A percentile compares a stretch with the other conserved stretches of the same genome.
Evolutionary conservation across 2,113 vertebrate genomes (phyloP).

Genomic region (Columba livia): DNA sequence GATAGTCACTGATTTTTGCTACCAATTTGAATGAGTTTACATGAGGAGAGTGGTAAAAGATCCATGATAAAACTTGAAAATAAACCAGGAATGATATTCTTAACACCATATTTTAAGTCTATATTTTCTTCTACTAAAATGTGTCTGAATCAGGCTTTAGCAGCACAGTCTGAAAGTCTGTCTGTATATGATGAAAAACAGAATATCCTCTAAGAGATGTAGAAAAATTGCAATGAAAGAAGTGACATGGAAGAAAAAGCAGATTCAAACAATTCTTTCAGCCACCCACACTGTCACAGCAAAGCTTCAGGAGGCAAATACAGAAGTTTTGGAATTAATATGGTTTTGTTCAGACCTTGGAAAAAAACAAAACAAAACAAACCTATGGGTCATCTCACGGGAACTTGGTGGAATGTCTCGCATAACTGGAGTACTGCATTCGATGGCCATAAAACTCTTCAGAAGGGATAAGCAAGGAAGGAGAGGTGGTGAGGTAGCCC

Average conservation of each 20-base stretch:
- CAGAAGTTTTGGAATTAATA: background rate
- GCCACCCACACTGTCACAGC: background rate
- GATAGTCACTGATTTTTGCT: background rate
- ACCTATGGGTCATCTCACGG: too few relatives aligned
- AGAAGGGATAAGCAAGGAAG: too few relatives aligned
- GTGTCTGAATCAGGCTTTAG: background rate
- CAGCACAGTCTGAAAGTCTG: background rate
- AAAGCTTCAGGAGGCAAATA: background rate
- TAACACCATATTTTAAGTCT: background rate
- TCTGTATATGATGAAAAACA: conserved; percentile 1
- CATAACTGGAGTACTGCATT: too few relatives aligned
- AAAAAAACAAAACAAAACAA: background rate
- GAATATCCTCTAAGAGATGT: background rate
- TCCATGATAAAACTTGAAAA: background rate
- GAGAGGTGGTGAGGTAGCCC: too few relatives aligned
- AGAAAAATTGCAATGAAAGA: background rate
- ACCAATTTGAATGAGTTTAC: background rate
- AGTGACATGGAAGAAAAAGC: background rate
- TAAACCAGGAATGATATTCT: background rate
- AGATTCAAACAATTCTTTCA: conserved; percentile 1
- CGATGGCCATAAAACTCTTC: too few relatives aligned
- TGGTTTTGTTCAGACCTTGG: background rate
- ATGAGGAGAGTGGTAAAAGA: background rate
- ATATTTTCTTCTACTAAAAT: background rate
- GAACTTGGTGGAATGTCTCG: too few relatives aligned